phyloP scores from a whole-genome alignment of 2,113 vertebrate species.

The Misgurnus anguillicaudatus region DNA sequence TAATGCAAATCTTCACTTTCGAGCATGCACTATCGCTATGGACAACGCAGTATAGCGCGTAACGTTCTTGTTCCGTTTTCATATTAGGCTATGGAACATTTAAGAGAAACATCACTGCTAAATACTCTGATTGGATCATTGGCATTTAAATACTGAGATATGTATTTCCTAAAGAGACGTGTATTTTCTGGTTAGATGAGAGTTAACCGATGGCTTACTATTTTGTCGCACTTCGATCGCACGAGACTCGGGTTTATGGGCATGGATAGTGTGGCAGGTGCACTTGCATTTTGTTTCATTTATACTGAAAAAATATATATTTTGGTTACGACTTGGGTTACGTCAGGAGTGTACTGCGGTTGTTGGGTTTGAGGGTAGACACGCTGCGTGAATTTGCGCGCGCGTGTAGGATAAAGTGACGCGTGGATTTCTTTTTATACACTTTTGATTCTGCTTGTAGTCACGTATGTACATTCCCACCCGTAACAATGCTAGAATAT shows the following conservation, averaged over 20 bases:
- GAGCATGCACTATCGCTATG: neutral
- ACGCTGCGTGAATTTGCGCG: neutral
- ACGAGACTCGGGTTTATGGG: too few relatives aligned
- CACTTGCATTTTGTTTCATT: slow-evolving; percentile 19
- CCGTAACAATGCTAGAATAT: neutral
- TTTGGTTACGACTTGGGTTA: slow-evolving; percentile 14
- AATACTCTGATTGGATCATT: too few relatives aligned
- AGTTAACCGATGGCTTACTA: too few relatives aligned
- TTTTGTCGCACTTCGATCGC: too few relatives aligned
- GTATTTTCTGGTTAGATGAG: too few relatives aligned
- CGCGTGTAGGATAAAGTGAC: slow-evolving; percentile 19
- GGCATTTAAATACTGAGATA: too few relatives aligned
- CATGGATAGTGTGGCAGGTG: too few relatives aligned
- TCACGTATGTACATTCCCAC: neutral
- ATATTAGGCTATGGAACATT: neutral
- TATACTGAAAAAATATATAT: neutral
- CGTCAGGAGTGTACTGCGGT: slow-evolving; percentile 19
- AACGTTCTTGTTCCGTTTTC: neutral
- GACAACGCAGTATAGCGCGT: neutral
- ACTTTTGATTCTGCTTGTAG: neutral
- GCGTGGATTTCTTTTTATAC: slow-evolving; percentile 23
- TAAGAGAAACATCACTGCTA: too few relatives aligned
- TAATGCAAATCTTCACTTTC: neutral
- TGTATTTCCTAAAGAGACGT: too few relatives aligned
- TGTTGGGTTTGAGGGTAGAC: slow-evolving; percentile 13